Base-by-base conservation (phyloP, 2,113 vertebrate genomes). In the Cheilinus undulatus region DNA sequence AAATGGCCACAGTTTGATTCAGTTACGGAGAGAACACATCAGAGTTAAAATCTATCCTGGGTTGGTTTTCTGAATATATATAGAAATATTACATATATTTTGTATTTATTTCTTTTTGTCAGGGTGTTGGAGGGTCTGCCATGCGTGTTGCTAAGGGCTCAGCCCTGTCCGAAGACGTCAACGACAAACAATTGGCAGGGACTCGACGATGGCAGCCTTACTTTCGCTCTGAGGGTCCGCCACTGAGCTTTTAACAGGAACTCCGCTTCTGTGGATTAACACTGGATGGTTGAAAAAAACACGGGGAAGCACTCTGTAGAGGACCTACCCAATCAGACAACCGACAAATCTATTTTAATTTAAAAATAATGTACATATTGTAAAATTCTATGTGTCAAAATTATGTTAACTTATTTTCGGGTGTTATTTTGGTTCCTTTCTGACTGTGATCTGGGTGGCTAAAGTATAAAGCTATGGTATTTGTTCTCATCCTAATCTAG, bases 261-360 rank as follows among this genome's bases (percentile, higher is more conserved):
- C 78, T 78, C 73, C 64, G 58, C 74, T 26, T 60, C 65, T 63
- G 71, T 79, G 73, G 78, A 84, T 28, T 73, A 76, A 88, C 69
- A 80, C 83, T 69, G 85, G 73, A 83, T 82, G 78, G 68, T 63
- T 68, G 50, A 45, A 64, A 34, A 28, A 24, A 15, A 42, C 51
- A 59, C 50, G 58, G 64, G 58, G 50, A 57, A 82, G 75, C 66
- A 52, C 78, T 84, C 78, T 57, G 71, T 65, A 70, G 83, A 89
- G 85, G 84, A 88, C 84, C 82, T 85, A 78, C 74, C 87, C 86
- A 85, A 86, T 91, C 91, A 90, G 89, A 92, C 86, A 89, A 88
- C 85, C 76, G 80, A 91, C 91, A 93, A 93, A 91, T 92, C 85
- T 94, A 95, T 94, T 95, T 95, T 94, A 94, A 94, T 92, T 91